Evolutionary conservation across 30 jellyfish, hydroid and myxozoan genomes (phyloP).

Genomic region (Aurelia aurita): DNA sequence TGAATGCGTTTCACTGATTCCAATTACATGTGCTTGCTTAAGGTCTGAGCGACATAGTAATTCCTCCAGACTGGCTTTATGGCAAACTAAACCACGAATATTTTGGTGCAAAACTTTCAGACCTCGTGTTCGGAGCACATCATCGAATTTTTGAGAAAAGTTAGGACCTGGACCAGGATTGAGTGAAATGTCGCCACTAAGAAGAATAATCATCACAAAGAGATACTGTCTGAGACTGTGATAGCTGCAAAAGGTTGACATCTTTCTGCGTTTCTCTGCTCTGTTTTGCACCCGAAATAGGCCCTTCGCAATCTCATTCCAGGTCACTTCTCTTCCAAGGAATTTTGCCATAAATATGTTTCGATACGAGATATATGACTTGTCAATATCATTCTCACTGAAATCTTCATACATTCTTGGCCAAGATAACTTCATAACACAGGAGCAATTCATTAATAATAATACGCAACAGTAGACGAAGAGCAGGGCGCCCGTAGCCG

Average conservation of each 20-base stretch:
- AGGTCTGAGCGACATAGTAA: slow-evolving; percentile 49
- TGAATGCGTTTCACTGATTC: slow-evolving; percentile 42
- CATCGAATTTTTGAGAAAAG: slow-evolving; percentile 23
- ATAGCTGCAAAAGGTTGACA: slow-evolving; percentile 45
- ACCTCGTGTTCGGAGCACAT: slow-evolving; percentile 34
- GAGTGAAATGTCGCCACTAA: slow-evolving; percentile 49
- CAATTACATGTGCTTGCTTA: slow-evolving; percentile 9
- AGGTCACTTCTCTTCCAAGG: slow-evolving; percentile 30
- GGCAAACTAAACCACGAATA: slow-evolving; percentile 37
- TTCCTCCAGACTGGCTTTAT: slow-evolving; percentile 44
- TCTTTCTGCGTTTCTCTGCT: slow-evolving; percentile 42
- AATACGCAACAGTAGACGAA: too few relatives aligned
- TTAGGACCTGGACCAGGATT: slow-evolving; percentile 42
- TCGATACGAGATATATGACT: slow-evolving; percentile 39
- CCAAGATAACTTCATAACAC: slow-evolving; percentile 44
- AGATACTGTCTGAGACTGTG: slow-evolving; percentile 53
- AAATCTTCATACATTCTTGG: slow-evolving; percentile 27
- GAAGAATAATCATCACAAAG: slow-evolving; percentile 44
- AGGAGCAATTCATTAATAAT: too few relatives aligned
- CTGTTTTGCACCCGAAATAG: slow-evolving; percentile 26
- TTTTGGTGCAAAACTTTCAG: slow-evolving; percentile 41
- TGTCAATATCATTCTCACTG: slow-evolving; percentile 31
- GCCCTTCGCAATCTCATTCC: slow-evolving; percentile 33
- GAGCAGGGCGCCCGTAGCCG: too few relatives aligned
- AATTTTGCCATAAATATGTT: slow-evolving; percentile 21